Base-by-base conservation (phyloP, 2,113 vertebrate species). In the Solea solea region DNA sequence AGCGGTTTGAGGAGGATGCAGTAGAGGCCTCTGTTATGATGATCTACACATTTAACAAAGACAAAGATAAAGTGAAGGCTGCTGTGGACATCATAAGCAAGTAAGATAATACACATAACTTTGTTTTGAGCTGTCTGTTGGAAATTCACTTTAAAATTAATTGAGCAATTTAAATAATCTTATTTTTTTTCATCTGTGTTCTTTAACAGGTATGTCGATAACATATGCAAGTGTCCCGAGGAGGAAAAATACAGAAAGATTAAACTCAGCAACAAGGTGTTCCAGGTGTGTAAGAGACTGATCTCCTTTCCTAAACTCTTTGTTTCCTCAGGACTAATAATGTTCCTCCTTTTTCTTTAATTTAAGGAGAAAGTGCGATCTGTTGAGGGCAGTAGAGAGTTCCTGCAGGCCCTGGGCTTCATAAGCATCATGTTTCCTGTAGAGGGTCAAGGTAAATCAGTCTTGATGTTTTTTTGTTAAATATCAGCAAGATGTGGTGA, bases 241-340 rank as follows among this genome's bases (percentile, higher is more conserved):
- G 97, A 99, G 64, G 96, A 98, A 84, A 98, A 97, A 70, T 99
- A 97, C 83, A 90, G 71, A 65, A 97, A 95, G 87, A 96, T 99
- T 86, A 98, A 95, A 90, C 69, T 98, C 60, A 95, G 95, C 81
- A 99, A 99, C 92, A 98, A 94, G 78, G 94, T 98, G 64, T 99
- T 97, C 61, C 97, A 98, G 96, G 98, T 97, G 16, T 64, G 78
- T 44, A 11, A 8, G 15, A n/a, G 8, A 40, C 55, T 16, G 15
- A 14, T 8, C 15, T 14, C 25, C 0, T 13, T 5, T 3, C 28
- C 42, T 49, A 2, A 39, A 49, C 12, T 16, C n/a, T 25, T 25
- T 28, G 9, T 42, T 59, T n/a, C 3, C 1, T 74, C 9, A 53
- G 52, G 8, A n/a, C 0, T 2, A 34, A n/a, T 10, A 6, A 45